Percentiles rank a stretch among this genome's conserved stretches.
phyloP scores from a whole-genome alignment of 2,797 vertebrate species.

The Gila robusta region DNA sequence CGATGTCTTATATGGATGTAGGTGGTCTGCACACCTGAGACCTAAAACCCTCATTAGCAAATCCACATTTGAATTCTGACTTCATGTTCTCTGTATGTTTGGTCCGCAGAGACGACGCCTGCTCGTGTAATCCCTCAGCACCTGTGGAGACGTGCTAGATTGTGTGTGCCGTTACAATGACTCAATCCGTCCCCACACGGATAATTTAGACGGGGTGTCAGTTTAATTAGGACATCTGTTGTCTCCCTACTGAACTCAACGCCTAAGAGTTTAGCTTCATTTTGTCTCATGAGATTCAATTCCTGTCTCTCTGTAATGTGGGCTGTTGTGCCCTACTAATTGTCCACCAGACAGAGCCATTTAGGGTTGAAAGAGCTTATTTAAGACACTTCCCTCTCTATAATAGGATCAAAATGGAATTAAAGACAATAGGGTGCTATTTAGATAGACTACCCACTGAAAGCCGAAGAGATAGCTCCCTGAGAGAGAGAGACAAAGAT shows the following conservation, averaged over 20 bases:
- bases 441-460: conserved; percentile 17
- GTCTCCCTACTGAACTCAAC: conserved; percentile 15
- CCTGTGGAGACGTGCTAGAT: conserved; percentile 41
- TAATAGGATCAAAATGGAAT: conserved; percentile 37
- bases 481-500: conserved; percentile 11
- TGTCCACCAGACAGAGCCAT: conserved; percentile 24
- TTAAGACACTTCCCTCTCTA: conserved; percentile 16
- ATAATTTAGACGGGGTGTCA: conserved; percentile 34
- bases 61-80: conserved; percentile 31
- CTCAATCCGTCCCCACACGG: background rate
- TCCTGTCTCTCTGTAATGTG: conserved; percentile 5
- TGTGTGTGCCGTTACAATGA: conserved; percentile 8
- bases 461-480: background rate
- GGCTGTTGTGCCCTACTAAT: conserved; percentile 29
- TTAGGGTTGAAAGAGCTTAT: conserved; percentile 42
- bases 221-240: conserved; percentile 40
- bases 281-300: conserved; percentile 38
- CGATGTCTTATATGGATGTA: conserved; percentile 14
- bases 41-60: conserved; percentile 45
- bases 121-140: conserved; percentile 29
- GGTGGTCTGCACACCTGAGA: conserved; percentile 42
- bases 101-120: conserved; percentile 8
- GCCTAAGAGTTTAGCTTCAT: conserved; percentile 30
- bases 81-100: conserved; percentile 40
- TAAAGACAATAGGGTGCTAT: conserved; percentile 32